A percentile compares a stretch with the other conserved stretches of the same genome.
These are phyloP conservation scores for Ptilodon capucinus DNA, from an alignment of 2,888 invertebrate genomes.

Conservation along the genomic window DNA sequence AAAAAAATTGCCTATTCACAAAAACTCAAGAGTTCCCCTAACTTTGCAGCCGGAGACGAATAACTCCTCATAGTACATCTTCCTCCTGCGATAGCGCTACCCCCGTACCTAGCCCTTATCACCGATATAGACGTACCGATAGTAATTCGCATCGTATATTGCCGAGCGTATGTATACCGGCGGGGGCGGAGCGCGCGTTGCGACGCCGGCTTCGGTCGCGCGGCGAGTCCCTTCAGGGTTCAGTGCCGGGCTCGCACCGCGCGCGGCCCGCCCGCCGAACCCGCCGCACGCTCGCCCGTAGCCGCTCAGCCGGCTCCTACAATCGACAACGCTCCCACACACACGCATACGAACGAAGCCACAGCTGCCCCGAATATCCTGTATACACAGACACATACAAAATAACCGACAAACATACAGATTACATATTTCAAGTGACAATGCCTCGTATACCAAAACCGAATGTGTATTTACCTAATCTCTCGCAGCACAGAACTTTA, in stretches of 20 bases:
- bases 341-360: constrained; percentile 56
- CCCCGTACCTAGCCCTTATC: constrained; percentile 41
- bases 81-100: constrained; percentile 68
- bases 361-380: constrained; percentile 63
- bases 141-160: constrained; percentile 44
- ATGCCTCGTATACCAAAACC: constrained; percentile 23
- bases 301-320: constrained; percentile 59
- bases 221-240: constrained; percentile 14
- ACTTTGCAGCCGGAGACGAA: constrained; percentile 69
- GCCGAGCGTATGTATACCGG: constrained; percentile 50
- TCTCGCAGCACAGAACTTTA: constrained; percentile 22
- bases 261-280: constrained; percentile 47
- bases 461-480: constrained; percentile 13
- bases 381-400: constrained; percentile 54
- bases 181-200: constrained; percentile 48
- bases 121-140: constrained; percentile 34
- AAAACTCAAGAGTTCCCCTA: constrained; percentile 15
- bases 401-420: constrained; percentile 53
- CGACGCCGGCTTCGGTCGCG: constrained; percentile 43
- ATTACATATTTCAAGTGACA: constrained; percentile 53
- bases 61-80: constrained; percentile 60
- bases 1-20: neutral
- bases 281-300: constrained; percentile 56
- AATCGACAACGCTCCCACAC: constrained; percentile 46
- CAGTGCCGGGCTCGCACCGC: constrained; percentile 30